Conservation (phyloP, 2,888 invertebrate genomes). For the Agrilus biguttatus region DNA sequence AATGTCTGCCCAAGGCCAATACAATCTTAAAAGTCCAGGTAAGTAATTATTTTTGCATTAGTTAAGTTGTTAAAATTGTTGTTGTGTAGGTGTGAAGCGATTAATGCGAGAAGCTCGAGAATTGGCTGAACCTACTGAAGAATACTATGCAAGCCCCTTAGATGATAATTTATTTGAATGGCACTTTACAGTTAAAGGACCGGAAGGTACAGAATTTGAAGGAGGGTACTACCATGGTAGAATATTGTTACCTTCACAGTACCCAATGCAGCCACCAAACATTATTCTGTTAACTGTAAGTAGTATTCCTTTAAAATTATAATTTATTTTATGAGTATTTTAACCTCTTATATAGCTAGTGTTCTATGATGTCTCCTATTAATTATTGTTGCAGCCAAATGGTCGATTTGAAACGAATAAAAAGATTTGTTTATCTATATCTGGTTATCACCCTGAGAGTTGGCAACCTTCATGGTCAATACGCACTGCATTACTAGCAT, state of each 20-base stretch:
- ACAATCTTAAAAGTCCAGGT: constrained; percentile 48
- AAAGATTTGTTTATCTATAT: constrained; percentile 91
- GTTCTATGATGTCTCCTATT: not conserved
- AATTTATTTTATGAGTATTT: not conserved
- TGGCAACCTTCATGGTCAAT: constrained; percentile 98
- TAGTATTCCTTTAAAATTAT: constrained; percentile 3
- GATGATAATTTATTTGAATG: constrained; percentile 95
- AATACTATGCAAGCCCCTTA: constrained; percentile 77
- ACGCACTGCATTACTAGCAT: constrained; percentile 76
- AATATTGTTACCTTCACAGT: constrained; percentile 81
- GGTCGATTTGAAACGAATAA: constrained; percentile 87
- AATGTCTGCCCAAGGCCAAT: constrained; percentile 39
- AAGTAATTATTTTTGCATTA: constrained; percentile 12
- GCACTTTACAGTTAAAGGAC: constrained; percentile 92
- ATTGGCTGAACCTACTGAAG: constrained; percentile 72
- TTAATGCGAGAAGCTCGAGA: constrained; percentile 86
- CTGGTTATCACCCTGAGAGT: constrained; percentile 93
- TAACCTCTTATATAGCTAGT: not conserved
- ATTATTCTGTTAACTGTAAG: constrained; percentile 78
- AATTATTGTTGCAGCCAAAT: constrained; percentile 53
- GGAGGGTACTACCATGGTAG: constrained; percentile 86
- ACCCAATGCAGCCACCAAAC: constrained; percentile 95
- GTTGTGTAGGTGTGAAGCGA: constrained; percentile 69
- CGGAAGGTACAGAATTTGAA: constrained; percentile 76
- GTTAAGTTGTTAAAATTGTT: not conserved